A percentile compares a stretch with the other conserved stretches of the same genome.
These are phyloP conservation scores for Drosophila ercepeae DNA, from an alignment of 1,140 invertebrate species.

Conservation along the genomic window DNA sequence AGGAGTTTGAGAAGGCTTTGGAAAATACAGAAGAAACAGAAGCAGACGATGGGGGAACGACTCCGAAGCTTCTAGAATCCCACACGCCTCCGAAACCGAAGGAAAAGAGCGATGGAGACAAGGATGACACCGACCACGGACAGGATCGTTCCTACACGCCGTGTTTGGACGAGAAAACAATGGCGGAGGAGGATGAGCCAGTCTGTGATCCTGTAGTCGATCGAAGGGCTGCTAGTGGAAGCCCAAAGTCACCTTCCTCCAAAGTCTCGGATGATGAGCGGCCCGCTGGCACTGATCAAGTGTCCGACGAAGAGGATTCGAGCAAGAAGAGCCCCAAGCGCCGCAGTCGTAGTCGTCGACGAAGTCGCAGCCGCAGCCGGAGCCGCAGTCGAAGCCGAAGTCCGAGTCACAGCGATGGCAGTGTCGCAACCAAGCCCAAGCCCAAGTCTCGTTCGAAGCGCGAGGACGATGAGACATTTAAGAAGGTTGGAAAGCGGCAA, in stretches of 20 bases:
- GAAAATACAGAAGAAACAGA: slow-evolving; percentile 19
- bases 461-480: slow-evolving; percentile 87
- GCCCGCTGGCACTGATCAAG: slow-evolving; percentile 89
- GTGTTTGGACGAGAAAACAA: slow-evolving; percentile 86
- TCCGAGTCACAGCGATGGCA: slow-evolving; percentile 6
- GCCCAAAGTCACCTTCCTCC: slow-evolving; percentile 10
- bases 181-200: slow-evolving; percentile 61
- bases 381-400: slow-evolving; percentile 34
- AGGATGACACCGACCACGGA: slow-evolving; percentile 36
- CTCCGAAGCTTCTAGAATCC: slow-evolving; percentile 5
- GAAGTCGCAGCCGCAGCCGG: too few species aligned
- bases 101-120: slow-evolving; percentile 1
- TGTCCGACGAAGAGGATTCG: slow-evolving; percentile 89
- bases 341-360: slow-evolving; percentile 47
- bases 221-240: neutral
- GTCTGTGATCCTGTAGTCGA: neutral
- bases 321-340: slow-evolving; percentile 64
- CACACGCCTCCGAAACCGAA: slow-evolving; percentile 1
- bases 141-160: slow-evolving; percentile 87
- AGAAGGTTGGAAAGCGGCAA: slow-evolving; percentile 91
- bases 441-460: slow-evolving; percentile 63
- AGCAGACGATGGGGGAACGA: neutral
- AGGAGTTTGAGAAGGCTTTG: slow-evolving; percentile 69
- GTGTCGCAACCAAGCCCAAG: slow-evolving; percentile 13
- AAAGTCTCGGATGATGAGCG: slow-evolving; percentile 59